Conservation (phyloP, 2,113 vertebrate species). For the Dicerorhinus sumatrensis region DNA sequence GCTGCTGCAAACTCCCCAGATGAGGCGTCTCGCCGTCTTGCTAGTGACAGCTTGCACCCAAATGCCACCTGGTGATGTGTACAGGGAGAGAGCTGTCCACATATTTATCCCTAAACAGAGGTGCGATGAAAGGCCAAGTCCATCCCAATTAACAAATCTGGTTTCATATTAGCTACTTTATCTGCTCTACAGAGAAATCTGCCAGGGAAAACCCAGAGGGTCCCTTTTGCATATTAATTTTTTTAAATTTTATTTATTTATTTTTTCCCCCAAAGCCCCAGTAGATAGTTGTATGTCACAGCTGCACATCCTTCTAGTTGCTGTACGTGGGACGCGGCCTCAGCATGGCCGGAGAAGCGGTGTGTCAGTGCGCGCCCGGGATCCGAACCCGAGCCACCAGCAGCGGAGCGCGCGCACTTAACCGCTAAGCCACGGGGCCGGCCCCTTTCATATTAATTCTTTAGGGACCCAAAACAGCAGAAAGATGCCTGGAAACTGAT, state of each 20-base stretch:
- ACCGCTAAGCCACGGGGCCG: no score
- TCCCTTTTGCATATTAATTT: background rate
- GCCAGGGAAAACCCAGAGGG: background rate
- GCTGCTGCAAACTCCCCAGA: background rate
- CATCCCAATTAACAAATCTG: conserved; percentile 1
- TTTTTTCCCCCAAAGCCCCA: no score
- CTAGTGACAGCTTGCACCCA: conserved; percentile 53
- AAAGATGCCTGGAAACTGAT: background rate
- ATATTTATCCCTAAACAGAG: background rate
- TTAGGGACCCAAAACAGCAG: conserved; percentile 11
- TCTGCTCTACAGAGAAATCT: conserved; percentile 23
- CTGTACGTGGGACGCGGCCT: no score
- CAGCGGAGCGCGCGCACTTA: no score
- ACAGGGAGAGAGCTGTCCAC: background rate
- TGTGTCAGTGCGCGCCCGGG: no score
- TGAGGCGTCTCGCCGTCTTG: conserved; percentile 4
- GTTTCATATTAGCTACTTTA: background rate
- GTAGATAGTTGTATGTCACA: no score
- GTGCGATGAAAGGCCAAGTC: background rate
- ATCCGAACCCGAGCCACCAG: no score
- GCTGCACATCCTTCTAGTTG: no score
- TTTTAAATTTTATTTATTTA: no score
- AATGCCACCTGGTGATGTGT: conserved; percentile 51
- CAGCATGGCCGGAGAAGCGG: no score
- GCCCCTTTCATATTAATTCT: background rate